These are phyloP conservation scores for Rhagoletis pomonella DNA, from an alignment of 1,140 invertebrate species.

Conservation along the genomic window DNA sequence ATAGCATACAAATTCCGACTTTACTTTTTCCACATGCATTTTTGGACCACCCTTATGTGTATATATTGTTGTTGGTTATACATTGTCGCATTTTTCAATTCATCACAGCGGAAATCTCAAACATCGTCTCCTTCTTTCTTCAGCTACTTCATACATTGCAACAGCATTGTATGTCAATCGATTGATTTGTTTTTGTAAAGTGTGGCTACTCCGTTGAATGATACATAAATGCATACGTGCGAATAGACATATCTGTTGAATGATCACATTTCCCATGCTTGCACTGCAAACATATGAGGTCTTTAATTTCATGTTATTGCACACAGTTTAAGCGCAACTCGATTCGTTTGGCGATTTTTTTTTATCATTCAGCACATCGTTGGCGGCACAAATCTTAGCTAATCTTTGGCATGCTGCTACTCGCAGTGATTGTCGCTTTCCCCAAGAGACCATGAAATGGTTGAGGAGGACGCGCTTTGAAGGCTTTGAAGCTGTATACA, in stretches of 20 bases:
- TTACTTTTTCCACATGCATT: too few relatives aligned
- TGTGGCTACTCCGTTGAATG: background rate
- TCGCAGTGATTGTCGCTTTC: background rate
- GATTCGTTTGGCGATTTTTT: background rate
- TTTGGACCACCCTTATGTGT: too few relatives aligned
- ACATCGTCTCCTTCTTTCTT: background rate
- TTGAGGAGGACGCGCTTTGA: background rate
- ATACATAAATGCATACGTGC: background rate
- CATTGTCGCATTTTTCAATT: background rate
- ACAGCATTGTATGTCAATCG: slow-evolving; percentile 8
- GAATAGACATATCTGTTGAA: too few relatives aligned
- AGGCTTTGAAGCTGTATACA: background rate
- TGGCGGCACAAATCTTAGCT: background rate
- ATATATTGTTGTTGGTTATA: background rate
- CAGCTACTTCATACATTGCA: background rate
- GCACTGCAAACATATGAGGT: background rate
- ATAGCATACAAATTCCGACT: too few relatives aligned
- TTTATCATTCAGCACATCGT: background rate
- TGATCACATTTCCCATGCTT: too few relatives aligned
- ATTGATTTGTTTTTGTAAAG: background rate
- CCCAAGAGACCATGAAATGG: background rate
- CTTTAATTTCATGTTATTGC: slow-evolving; percentile 9
- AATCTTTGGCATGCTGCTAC: background rate
- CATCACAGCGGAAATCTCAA: slow-evolving; percentile 20
- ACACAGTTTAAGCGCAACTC: background rate